Evolutionary conservation across 2,113 vertebrate genomes (phyloP).

Genomic region (Calidris pugnax): DNA sequence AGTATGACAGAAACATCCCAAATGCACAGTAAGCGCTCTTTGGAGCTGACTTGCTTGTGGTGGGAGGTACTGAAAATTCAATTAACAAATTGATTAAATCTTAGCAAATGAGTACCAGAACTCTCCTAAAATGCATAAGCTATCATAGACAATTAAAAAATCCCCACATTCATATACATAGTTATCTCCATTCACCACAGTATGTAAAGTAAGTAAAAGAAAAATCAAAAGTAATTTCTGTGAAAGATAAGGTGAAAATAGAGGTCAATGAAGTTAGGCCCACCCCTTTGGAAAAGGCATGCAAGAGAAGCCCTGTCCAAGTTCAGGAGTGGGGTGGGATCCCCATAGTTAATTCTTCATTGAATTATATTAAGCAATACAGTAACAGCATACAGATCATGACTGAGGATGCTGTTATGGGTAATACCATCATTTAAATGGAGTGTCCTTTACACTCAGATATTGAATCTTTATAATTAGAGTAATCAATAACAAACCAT

Average conservation of each 20-base stretch:
- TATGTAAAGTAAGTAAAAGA: constrained; percentile 67
- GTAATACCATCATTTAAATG: constrained; percentile 62
- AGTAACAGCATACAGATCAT: constrained; percentile 71
- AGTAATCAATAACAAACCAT: constrained; percentile 71
- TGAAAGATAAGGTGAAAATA: constrained; percentile 31
- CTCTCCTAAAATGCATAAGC: constrained; percentile 76
- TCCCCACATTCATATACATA: constrained; percentile 74
- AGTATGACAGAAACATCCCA: constrained; percentile 60
- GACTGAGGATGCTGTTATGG: constrained; percentile 54
- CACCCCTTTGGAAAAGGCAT: constrained; percentile 77
- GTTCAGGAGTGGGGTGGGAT: constrained; percentile 62
- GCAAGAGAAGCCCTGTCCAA: constrained; percentile 67
- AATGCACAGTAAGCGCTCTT: constrained; percentile 60
- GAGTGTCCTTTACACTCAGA: constrained; percentile 65
- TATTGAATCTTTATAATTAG: constrained; percentile 66
- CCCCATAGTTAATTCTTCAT: constrained; percentile 68
- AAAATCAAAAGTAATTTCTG: constrained; percentile 54
- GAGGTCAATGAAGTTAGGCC: constrained; percentile 69
- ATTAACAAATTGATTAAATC: constrained; percentile 74
- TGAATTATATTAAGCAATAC: constrained; percentile 64
- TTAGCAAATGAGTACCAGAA: constrained; percentile 70
- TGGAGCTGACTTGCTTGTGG: constrained; percentile 58
- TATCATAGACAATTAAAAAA: constrained; percentile 76
- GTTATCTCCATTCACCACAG: constrained; percentile 76
- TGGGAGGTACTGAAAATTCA: constrained; percentile 62